These are phyloP conservation scores for Ennomos fuscantarius DNA, from an alignment of 2,888 invertebrate species.

Conservation along the genomic window DNA sequence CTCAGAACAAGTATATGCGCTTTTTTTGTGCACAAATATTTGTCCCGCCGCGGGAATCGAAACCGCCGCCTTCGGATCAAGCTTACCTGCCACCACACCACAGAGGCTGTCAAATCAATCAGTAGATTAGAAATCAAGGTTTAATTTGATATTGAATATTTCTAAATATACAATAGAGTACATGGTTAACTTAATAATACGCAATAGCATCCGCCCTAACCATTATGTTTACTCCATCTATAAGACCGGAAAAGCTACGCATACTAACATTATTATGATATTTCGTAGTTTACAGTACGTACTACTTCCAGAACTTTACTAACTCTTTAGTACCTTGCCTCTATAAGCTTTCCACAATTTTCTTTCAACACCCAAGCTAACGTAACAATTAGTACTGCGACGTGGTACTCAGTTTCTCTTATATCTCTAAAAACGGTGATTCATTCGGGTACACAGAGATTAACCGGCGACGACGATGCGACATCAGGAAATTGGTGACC, in stretches of 20 bases:
- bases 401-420: slow-evolving; percentile 7
- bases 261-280: slow-evolving; percentile 40
- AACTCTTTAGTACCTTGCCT: slow-evolving; percentile 14
- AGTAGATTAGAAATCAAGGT: too few species aligned
- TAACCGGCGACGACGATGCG: slow-evolving; percentile 29
- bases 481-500: slow-evolving; percentile 44
- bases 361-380: background rate
- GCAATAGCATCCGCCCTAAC: background rate
- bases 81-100: too few species aligned
- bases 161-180: too few species aligned
- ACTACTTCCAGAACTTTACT: background rate
- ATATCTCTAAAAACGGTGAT: slow-evolving; percentile 28
- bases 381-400: background rate
- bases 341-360: slow-evolving; percentile 13
- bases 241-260: slow-evolving; percentile 37
- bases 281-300: slow-evolving; percentile 32
- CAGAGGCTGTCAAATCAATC: too few species aligned
- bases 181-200: too few species aligned
- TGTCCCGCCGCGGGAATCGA: too few species aligned
- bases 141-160: too few species aligned
- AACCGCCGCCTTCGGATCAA: too few species aligned
- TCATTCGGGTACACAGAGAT: slow-evolving; percentile 40
- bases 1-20: too few species aligned
- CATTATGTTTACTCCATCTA: slow-evolving; percentile 1
- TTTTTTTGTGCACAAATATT: too few species aligned